Percentiles rank a stretch among this genome's conserved stretches.
Conservation (phyloP, 2,888 invertebrate species). For the Eupelmus urozonus region DNA sequence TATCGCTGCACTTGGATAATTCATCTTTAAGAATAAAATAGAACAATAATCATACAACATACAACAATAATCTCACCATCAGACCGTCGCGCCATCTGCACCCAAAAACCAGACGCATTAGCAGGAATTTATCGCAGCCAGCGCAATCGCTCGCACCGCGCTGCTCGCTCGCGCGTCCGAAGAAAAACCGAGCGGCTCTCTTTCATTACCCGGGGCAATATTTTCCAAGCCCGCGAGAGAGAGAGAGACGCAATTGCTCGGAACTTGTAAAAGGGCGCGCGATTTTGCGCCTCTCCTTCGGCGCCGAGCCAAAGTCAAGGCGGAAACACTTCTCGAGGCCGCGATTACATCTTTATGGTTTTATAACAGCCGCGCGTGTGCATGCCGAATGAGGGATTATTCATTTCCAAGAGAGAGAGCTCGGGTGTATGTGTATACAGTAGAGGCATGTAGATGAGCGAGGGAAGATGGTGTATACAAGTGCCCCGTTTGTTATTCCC, state of each 20-base stretch:
- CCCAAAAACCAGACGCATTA: slow-evolving; percentile 40
- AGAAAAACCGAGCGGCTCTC: background rate
- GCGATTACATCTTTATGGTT: slow-evolving; percentile 75
- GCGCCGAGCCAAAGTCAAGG: slow-evolving; percentile 59
- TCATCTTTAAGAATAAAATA: too few species aligned
- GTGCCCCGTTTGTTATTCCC: slow-evolving; percentile 5
- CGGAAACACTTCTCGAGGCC: slow-evolving; percentile 62
- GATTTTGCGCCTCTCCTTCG: slow-evolving; percentile 57
- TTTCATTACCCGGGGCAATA: slow-evolving; percentile 51
- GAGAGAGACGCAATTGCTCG: slow-evolving; percentile 59
- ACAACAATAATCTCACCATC: too few species aligned
- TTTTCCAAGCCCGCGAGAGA: slow-evolving; percentile 34
- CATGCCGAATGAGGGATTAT: slow-evolving; percentile 1
- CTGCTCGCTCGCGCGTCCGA: background rate
- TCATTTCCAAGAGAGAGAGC: background rate
- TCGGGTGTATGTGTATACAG: background rate
- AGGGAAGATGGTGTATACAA: background rate
- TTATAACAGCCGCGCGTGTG: slow-evolving; percentile 71
- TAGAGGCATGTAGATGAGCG: background rate
- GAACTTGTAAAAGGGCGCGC: slow-evolving; percentile 36
- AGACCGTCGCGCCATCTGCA: too few species aligned
- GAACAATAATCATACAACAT: too few species aligned
- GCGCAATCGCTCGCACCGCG: slow-evolving; percentile 48
- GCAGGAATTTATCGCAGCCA: slow-evolving; percentile 32
- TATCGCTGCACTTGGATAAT: too few species aligned